Evolutionary conservation across 2,888 invertebrate genomes (phyloP), one percentile per base, ranked within the genome.

Genomic region (Chymomyza fuscimana): DNA sequence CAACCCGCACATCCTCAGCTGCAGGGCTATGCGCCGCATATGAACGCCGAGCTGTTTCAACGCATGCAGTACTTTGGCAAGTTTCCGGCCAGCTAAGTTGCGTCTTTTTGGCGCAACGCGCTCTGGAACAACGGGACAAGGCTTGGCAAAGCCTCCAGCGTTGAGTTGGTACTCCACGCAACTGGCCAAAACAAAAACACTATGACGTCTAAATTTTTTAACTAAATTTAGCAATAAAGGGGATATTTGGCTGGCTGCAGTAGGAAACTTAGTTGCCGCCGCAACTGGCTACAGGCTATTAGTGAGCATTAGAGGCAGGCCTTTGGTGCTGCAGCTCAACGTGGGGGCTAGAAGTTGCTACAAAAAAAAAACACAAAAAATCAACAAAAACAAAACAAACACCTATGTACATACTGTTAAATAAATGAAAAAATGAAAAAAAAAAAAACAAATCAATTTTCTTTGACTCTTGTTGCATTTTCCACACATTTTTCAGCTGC

Each of bases 41-140:
- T 79, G 70, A 85, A 85, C 89, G 72, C 90, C 15, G 93, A 90
- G 85, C 25, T 92, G 1, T 92, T 93, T 66, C 93, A 93, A 70
- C 91, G 92, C 73, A 91, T 92, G 90, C 92, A 92, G 72, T 91
- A 92, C 72, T 90, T 90, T 70, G 89, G 88, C 73, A 91, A 90
- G 69, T 90, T 90, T 65, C 87, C 89, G 63, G 78, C 83, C 67
- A 90, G 89, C 77, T 90, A 90, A 77, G 56, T 67, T 10, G 51
- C 56, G n/a, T 16, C 29, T 7, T 9, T 32, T 5, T 15, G 10
- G 15, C 46, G 25, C 51, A 52, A 5, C 25, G 36, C 29, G n/a
- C 32, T 16, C 82, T 84, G 87, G 50, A 52, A 29, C 22, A 70
- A 74, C 78, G 86, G 87, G 80, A 84, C 87, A 74, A 74, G 80